These are phyloP conservation scores for Lethenteron reissneri DNA, from an alignment of 2,113 vertebrate genomes.

Conservation along the genomic window DNA sequence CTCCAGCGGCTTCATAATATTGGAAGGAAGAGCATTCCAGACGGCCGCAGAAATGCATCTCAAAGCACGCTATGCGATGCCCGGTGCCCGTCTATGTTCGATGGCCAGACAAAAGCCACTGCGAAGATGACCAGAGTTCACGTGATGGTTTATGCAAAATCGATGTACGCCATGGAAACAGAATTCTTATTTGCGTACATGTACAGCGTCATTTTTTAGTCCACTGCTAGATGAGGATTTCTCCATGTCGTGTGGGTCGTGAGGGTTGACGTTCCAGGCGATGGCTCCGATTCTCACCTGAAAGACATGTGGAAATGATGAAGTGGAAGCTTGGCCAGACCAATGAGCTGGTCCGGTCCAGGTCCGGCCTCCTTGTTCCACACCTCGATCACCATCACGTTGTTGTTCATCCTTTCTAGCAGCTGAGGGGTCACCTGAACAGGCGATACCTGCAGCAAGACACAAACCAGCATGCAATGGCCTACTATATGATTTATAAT, in stretches of 20 bases:
- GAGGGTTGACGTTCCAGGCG: too few species aligned
- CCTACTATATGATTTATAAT: background rate
- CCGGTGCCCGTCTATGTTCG: background rate
- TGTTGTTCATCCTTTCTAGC: constrained; percentile 68
- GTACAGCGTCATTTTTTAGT: background rate
- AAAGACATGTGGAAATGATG: constrained; percentile 94
- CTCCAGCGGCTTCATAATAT: too few species aligned
- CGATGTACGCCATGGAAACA: background rate
- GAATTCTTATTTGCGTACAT: background rate
- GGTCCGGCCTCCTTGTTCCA: constrained; percentile 48
- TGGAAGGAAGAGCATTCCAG: too few species aligned
- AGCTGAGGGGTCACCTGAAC: constrained; percentile 36
- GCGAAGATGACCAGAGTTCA: background rate
- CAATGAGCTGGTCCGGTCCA: constrained; percentile 42
- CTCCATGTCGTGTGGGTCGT: too few species aligned
- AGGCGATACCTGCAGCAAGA: constrained; percentile 42
- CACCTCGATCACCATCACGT: constrained; percentile 70
- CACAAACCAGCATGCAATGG: background rate
- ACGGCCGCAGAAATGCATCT: too few species aligned
- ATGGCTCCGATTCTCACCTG: constrained; percentile 27
- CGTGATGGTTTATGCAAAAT: background rate
- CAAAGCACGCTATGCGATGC: too few species aligned
- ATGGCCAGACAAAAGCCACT: background rate
- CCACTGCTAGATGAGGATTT: background rate
- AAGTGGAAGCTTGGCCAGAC: constrained; percentile 68